Conservation (phyloP, 2,797 vertebrate species). For the Buphagus erythrorhynchus region DNA sequence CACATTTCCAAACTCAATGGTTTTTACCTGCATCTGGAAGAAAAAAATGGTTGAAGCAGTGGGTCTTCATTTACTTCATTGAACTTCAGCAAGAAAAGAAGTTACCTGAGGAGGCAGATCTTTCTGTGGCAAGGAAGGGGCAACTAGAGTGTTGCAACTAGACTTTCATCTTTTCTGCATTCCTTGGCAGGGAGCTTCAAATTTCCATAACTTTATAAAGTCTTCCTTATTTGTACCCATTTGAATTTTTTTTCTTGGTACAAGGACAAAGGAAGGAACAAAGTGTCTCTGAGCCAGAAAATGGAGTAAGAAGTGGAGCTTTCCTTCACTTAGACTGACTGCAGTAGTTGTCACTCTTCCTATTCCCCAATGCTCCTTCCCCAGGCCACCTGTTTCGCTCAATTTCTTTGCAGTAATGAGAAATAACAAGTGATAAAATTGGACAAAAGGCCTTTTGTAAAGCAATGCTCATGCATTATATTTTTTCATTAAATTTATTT, state of each 20-base stretch:
- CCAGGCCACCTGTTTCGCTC: neutral
- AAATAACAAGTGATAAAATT: neutral
- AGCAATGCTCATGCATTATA: neutral
- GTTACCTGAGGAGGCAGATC: neutral
- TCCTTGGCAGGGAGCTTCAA: neutral
- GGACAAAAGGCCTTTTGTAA: neutral
- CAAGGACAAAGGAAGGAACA: neutral
- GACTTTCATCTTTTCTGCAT: neutral
- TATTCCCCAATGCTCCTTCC: neutral
- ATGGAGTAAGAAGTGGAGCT: neutral
- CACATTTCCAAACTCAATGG: neutral
- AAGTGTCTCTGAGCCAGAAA: neutral
- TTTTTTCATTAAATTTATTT: conserved; percentile 4
- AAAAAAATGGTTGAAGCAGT: neutral
- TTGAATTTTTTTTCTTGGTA: neutral
- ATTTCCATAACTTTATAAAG: neutral
- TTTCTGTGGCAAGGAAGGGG: neutral
- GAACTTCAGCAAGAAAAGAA: neutral
- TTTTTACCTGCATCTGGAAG: neutral
- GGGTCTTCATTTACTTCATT: neutral
- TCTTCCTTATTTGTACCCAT: neutral
- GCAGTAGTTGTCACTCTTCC: neutral
- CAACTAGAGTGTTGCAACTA: neutral
- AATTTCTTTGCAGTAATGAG: neutral
- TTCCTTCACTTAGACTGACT: neutral